Evolutionary conservation across 2,888 invertebrate genomes (phyloP).

Genomic region (Cantharis nigra): DNA sequence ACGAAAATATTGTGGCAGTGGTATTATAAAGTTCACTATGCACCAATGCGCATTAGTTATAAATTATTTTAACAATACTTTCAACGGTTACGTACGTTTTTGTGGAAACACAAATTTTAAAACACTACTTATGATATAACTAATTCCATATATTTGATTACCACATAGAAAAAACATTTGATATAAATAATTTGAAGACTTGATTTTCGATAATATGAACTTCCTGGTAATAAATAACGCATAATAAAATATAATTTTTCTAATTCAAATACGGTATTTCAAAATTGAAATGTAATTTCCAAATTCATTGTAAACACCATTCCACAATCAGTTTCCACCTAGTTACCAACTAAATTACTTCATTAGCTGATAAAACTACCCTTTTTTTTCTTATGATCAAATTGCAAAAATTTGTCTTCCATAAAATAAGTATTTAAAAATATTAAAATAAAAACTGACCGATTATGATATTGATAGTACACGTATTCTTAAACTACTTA

Average conservation of each 20-base stretch:
- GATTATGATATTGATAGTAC: neutral
- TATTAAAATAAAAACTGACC: neutral
- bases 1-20: neutral
- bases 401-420: neutral
- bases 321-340: neutral
- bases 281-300: neutral
- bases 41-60: neutral
- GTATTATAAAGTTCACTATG: neutral
- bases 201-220: neutral
- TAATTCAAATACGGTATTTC: neutral
- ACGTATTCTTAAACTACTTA: neutral
- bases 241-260: neutral
- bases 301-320: neutral
- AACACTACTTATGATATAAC: neutral
- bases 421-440: neutral
- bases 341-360: neutral
- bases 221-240: neutral
- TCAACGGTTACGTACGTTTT: neutral
- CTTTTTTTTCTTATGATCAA: neutral
- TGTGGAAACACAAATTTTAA: neutral
- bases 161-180: neutral
- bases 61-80: neutral
- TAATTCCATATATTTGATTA: neutral
- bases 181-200: neutral
- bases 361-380: neutral